A percentile compares a stretch with the other conserved stretches of the same genome.
Conservation (phyloP, 2,797 vertebrate genomes). For the Sebastes elongatus region DNA sequence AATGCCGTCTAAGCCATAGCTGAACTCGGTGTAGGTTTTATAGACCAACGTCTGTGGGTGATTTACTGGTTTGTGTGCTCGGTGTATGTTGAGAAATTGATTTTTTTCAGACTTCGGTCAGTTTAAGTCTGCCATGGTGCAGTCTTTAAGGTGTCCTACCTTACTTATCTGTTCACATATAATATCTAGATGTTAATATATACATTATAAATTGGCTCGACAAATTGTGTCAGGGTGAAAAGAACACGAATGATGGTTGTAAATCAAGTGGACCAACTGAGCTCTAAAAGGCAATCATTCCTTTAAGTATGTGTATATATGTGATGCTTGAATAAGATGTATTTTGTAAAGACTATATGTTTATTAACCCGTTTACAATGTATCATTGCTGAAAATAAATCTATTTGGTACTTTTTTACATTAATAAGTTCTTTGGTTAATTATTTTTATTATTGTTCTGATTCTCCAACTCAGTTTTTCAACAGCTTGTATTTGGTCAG, state of each 20-base stretch:
- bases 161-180: conserved; percentile 1
- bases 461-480: background rate
- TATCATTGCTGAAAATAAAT: conserved; percentile 67
- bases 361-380: conserved; percentile 72
- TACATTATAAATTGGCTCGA: conserved; percentile 14
- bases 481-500: background rate
- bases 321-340: conserved; percentile 55
- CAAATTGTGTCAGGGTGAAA: background rate
- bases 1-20: conserved; percentile 61
- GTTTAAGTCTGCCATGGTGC: background rate
- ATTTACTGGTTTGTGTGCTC: background rate
- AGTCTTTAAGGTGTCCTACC: conserved; percentile 8
- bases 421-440: conserved; percentile 9
- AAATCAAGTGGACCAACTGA: conserved; percentile 43
- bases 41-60: conserved; percentile 7
- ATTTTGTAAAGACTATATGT: conserved; percentile 67
- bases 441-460: background rate
- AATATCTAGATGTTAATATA: background rate
- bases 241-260: background rate
- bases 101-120: conserved; percentile 5
- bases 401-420: conserved; percentile 64
- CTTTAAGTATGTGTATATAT: conserved; percentile 36
- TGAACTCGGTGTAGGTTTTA: conserved; percentile 41
- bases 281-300: conserved; percentile 64
- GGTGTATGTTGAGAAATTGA: conserved; percentile 10